Percentiles rank a stretch among this genome's conserved stretches.
Conservation (phyloP, 2,888 invertebrate genomes). For the Trichopoda pennipes region DNA sequence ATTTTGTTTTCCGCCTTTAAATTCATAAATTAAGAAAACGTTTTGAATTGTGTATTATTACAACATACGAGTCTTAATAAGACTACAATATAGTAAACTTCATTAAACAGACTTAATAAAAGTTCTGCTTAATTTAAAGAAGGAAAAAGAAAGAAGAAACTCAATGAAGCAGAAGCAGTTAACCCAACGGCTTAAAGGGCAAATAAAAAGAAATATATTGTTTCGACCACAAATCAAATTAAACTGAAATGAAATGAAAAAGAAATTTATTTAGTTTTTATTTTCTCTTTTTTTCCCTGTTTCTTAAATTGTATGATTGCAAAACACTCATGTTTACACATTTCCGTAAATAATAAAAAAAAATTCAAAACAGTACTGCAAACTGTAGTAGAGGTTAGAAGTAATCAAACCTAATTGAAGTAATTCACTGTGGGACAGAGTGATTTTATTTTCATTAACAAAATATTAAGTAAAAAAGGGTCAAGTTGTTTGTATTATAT, state of each 20-base stretch:
- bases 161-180: neutral
- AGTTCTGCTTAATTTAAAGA: conserved; percentile 51
- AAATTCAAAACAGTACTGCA: neutral
- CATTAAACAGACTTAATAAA: conserved; percentile 31
- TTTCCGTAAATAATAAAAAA: conserved; percentile 30
- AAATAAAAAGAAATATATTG: conserved; percentile 52
- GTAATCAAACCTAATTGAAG: neutral
- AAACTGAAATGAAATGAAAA: conserved; percentile 22
- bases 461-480: too few relatives aligned
- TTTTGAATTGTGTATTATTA: conserved; percentile 29
- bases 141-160: conserved; percentile 19
- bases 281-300: neutral
- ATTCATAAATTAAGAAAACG: conserved; percentile 25
- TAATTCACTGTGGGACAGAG: neutral
- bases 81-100: conserved; percentile 4
- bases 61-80: conserved; percentile 31
- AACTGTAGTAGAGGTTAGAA: conserved; percentile 27
- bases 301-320: conserved; percentile 22
- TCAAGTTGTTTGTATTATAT: too few relatives aligned
- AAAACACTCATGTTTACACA: conserved; percentile 29
- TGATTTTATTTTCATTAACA: too few relatives aligned
- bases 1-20: conserved; percentile 52
- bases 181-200: conserved; percentile 55
- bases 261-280: conserved; percentile 22
- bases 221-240: conserved; percentile 52